These are phyloP conservation scores for Linnaemya vulpina DNA, from an alignment of 2,888 invertebrate genomes.

Conservation along the genomic window DNA sequence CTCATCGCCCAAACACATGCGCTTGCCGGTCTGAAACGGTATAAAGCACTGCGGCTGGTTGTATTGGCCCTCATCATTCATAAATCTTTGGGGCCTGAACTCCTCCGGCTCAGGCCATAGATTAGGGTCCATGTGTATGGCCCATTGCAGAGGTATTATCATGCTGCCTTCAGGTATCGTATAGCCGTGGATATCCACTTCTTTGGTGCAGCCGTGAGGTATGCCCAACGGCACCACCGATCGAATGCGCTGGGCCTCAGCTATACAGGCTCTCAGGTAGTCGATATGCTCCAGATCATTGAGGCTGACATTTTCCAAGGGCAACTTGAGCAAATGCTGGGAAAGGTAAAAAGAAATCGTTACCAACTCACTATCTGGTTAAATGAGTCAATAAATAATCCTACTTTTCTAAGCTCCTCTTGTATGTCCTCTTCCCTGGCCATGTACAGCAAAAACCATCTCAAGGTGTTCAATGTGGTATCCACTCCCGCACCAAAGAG, in stretches of 20 bases:
- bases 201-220: slow-evolving; percentile 89
- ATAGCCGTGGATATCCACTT: slow-evolving; percentile 84
- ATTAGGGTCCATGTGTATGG: slow-evolving; percentile 88
- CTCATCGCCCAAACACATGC: slow-evolving; percentile 94
- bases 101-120: slow-evolving; percentile 87
- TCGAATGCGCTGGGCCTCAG: slow-evolving; percentile 90
- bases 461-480: slow-evolving; percentile 90
- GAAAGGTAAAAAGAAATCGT: neutral
- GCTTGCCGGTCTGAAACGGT: slow-evolving; percentile 92
- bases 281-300: slow-evolving; percentile 78
- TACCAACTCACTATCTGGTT: too few relatives aligned
- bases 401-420: slow-evolving; percentile 81
- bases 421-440: slow-evolving; percentile 87
- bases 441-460: slow-evolving; percentile 92
- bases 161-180: slow-evolving; percentile 87
- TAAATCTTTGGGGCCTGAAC: slow-evolving; percentile 88
- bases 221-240: slow-evolving; percentile 92
- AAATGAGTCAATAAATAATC: too few relatives aligned
- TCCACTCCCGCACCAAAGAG: slow-evolving; percentile 94
- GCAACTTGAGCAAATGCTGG: slow-evolving; percentile 61
- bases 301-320: slow-evolving; percentile 71
- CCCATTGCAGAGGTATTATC: slow-evolving; percentile 92
- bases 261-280: slow-evolving; percentile 86
- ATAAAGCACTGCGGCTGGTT: slow-evolving; percentile 88
- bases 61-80: slow-evolving; percentile 86